phyloP scores from a whole-genome alignment of 2,888 invertebrate species.

The Toxonevra muliebris region DNA sequence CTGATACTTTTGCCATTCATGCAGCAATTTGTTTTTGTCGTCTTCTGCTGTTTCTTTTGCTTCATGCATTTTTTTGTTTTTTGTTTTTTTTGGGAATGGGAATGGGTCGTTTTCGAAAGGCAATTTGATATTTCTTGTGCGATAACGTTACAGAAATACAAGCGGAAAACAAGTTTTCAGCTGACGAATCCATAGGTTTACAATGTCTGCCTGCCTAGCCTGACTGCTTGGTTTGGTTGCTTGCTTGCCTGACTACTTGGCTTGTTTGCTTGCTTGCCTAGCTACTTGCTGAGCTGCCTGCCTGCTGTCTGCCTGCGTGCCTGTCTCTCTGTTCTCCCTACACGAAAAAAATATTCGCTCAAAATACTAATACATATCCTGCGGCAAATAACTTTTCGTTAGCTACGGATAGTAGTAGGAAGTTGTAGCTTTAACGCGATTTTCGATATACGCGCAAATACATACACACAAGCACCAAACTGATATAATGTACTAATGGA shows the following conservation, averaged over 20 bases:
- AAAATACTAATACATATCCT: constrained; percentile 8
- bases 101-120: constrained; percentile 19
- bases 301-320: too few relatives aligned
- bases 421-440: constrained; percentile 2
- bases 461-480: not conserved
- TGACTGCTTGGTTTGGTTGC: not conserved
- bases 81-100: too few relatives aligned
- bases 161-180: constrained; percentile 30
- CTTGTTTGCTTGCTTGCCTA: constrained; percentile 10
- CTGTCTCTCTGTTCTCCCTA: too few relatives aligned
- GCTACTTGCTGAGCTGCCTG: not conserved
- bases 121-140: constrained; percentile 41
- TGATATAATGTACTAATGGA: too few relatives aligned
- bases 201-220: too few relatives aligned
- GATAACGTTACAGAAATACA: constrained; percentile 35
- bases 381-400: constrained; percentile 3
- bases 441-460: constrained; percentile 11
- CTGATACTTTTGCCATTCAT: too few relatives aligned
- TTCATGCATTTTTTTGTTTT: constrained; percentile 13
- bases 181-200: constrained; percentile 42
- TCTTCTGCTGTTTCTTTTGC: not conserved
- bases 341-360: not conserved
- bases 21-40: too few relatives aligned
- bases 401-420: not conserved
- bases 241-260: not conserved